Conservation (phyloP, 2,797 vertebrate genomes). For the Poeciliopsis turneri region DNA sequence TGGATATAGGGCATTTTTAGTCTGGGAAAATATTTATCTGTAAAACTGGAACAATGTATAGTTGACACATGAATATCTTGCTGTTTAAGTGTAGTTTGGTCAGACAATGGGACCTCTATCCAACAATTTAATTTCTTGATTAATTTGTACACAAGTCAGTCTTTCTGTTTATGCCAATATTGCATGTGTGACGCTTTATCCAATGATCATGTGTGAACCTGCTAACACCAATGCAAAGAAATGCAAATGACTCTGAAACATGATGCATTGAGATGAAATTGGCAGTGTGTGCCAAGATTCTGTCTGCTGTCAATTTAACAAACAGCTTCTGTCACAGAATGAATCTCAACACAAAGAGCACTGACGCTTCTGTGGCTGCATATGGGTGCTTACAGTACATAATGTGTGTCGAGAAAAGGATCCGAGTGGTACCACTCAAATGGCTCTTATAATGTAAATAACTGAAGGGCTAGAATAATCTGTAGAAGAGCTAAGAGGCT, state of each 20-base stretch:
- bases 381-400: conserved; percentile 17
- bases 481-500: background rate
- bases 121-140: background rate
- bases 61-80: background rate
- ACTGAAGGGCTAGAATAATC: background rate
- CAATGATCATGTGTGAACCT: conserved; percentile 4
- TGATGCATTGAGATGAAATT: conserved; percentile 57
- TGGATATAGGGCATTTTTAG: background rate
- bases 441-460: conserved; percentile 6
- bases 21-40: background rate
- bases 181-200: conserved; percentile 2
- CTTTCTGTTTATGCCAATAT: background rate
- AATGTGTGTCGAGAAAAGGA: conserved; percentile 32
- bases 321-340: conserved; percentile 51
- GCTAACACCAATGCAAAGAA: conserved; percentile 27
- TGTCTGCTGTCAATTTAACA: conserved; percentile 63
- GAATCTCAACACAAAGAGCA: conserved; percentile 38
- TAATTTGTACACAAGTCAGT: background rate
- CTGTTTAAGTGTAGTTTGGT: background rate
- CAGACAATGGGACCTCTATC: no score
- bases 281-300: conserved; percentile 34
- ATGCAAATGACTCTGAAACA: conserved; percentile 47
- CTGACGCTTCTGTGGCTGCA: conserved; percentile 39
- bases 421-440: conserved; percentile 14
- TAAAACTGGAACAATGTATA: no score